Percentiles rank a stretch among this genome's conserved stretches.
phyloP scores from a whole-genome alignment of 2,888 invertebrate species.

The Glaucopsyche alexis region DNA sequence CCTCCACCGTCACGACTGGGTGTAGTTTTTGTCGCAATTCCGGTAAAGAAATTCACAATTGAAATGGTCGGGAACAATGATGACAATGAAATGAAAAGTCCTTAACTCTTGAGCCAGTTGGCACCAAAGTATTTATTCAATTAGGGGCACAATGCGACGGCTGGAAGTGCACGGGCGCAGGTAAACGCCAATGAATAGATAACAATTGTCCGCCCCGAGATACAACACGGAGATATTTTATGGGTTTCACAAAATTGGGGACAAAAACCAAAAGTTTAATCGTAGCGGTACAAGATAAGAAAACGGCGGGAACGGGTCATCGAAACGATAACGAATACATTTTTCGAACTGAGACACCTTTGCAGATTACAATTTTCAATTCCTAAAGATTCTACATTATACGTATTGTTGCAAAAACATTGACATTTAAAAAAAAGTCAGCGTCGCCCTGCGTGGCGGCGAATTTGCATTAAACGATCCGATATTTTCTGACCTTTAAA shows the following conservation, averaged over 20 bases:
- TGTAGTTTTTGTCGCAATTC: neutral
- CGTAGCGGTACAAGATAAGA: slow-evolving; percentile 12
- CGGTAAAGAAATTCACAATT: neutral
- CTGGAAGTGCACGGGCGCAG: slow-evolving; percentile 72
- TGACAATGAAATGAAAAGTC: slow-evolving; percentile 16
- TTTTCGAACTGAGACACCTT: neutral
- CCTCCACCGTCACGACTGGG: neutral
- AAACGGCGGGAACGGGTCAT: neutral
- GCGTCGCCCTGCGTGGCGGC: slow-evolving; percentile 20
- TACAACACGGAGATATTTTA: slow-evolving; percentile 71
- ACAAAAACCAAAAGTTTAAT: slow-evolving; percentile 22
- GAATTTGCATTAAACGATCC: slow-evolving; percentile 33
- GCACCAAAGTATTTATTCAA: slow-evolving; percentile 71
- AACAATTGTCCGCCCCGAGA: slow-evolving; percentile 71
- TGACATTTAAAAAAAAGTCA: slow-evolving; percentile 27
- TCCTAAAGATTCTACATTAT: slow-evolving; percentile 1
- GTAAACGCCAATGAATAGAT: slow-evolving; percentile 67
- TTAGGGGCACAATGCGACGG: slow-evolving; percentile 70
- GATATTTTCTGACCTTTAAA: slow-evolving; percentile 36
- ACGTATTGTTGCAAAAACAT: slow-evolving; percentile 18
- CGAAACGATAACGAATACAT: neutral
- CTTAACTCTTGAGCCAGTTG: slow-evolving; percentile 25
- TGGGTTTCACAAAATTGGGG: slow-evolving; percentile 43
- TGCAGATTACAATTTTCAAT: neutral
- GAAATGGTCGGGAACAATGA: slow-evolving; percentile 12